These are phyloP conservation scores for Nothobranchius kuhntae DNA, from an alignment of 2,113 vertebrate species.

Conservation along the genomic window DNA sequence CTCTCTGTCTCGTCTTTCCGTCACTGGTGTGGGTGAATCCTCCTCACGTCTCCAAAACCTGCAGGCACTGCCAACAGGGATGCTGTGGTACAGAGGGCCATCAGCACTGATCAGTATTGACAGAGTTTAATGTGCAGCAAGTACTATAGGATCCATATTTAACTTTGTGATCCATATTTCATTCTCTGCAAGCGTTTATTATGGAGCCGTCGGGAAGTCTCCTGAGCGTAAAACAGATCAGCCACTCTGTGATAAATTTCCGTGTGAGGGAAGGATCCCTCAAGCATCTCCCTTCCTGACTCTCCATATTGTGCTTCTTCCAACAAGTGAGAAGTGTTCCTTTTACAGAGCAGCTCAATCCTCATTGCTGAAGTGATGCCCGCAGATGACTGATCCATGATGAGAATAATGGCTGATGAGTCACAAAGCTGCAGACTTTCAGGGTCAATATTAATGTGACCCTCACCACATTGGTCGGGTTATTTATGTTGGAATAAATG, in stretches of 20 bases:
- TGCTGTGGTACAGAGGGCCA: constrained; percentile 41
- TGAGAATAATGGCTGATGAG: constrained; percentile 51
- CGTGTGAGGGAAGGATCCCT: constrained; percentile 37
- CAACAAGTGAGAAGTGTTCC: constrained; percentile 43
- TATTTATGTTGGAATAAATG: constrained; percentile 68
- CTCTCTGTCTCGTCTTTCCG: constrained; percentile 10
- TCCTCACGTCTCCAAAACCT: constrained; percentile 33
- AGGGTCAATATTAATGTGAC: constrained; percentile 66
- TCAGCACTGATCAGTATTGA: constrained; percentile 71
- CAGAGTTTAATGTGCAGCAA: constrained; percentile 61
- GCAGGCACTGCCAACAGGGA: constrained; percentile 1
- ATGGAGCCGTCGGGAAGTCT: constrained; percentile 62
- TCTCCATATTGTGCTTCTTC: constrained; percentile 21
- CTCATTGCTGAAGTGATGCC: constrained; percentile 46
- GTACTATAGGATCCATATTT: constrained; percentile 74
- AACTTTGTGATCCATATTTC: constrained; percentile 77
- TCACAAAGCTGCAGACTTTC: constrained; percentile 43
- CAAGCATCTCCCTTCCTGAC: constrained; percentile 40
- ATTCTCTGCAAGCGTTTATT: constrained; percentile 73
- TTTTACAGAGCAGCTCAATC: constrained; percentile 48
- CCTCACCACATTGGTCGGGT: constrained; percentile 27
- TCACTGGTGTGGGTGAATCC: constrained; percentile 16
- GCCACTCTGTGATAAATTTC: constrained; percentile 70
- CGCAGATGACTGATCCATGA: constrained; percentile 39
- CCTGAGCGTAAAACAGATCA: constrained; percentile 58